phyloP scores from a whole-genome alignment of 2,888 invertebrate species.

The Caenorhabditis zanzibari region DNA sequence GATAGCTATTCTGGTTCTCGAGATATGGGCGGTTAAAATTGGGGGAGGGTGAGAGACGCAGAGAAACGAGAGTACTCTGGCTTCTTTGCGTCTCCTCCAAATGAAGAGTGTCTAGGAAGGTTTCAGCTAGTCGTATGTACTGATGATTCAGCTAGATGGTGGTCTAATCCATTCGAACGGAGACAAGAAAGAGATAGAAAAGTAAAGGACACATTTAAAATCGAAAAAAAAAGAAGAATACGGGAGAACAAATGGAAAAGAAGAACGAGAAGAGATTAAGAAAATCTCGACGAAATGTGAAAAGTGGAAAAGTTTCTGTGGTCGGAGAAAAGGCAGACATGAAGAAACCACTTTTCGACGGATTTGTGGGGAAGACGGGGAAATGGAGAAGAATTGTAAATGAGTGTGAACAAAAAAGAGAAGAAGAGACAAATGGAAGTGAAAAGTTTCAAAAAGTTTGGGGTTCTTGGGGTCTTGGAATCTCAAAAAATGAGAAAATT shows the following conservation, averaged over 20 bases:
- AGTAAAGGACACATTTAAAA: conserved; percentile 2
- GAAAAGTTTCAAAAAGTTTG: no score
- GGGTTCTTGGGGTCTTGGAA: no score
- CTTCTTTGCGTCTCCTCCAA: no score
- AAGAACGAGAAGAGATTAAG: conserved; percentile 16
- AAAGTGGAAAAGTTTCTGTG: conserved; percentile 9
- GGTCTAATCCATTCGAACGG: conserved; percentile 6
- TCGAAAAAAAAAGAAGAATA: background rate
- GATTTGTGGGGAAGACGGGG: conserved; percentile 5
- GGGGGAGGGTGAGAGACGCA: no score
- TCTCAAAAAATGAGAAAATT: no score
- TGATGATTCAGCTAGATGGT: background rate
- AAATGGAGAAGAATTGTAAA: conserved; percentile 13
- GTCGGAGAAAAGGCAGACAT: background rate
- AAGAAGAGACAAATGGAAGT: background rate
- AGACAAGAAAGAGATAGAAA: no score
- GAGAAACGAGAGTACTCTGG: no score
- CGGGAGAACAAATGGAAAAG: no score
- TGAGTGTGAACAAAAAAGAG: background rate
- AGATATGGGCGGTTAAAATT: no score
- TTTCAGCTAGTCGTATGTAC: no score
- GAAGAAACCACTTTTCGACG: conserved; percentile 36
- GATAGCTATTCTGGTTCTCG: no score
- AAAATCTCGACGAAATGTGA: conserved; percentile 4
- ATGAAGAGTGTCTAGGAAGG: no score